phyloP scores from a whole-genome alignment of 1,140 invertebrate genomes.

The Ceratina australensis region DNA sequence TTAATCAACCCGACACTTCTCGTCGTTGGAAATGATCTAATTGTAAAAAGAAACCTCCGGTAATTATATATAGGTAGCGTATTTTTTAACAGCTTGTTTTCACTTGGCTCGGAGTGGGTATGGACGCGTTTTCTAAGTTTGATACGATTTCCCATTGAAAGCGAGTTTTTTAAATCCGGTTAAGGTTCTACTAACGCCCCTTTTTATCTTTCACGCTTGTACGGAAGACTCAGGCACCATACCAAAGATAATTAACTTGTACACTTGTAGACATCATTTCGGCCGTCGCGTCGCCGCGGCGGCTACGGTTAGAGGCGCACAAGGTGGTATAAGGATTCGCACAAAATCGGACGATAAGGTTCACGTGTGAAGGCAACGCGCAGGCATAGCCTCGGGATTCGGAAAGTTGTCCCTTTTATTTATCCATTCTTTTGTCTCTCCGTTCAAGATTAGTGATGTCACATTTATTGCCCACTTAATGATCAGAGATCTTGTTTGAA shows the following conservation, averaged over 20 bases:
- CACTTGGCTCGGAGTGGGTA: conserved; percentile 14
- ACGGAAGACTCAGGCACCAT: conserved; percentile 76
- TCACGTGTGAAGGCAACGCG: not conserved
- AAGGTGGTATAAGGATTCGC: conserved; percentile 68
- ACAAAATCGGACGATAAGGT: conserved; percentile 58
- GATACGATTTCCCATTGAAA: conserved; percentile 40
- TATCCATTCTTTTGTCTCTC: conserved; percentile 2
- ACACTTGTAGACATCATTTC: conserved; percentile 66
- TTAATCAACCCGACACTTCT: conserved; percentile 48
- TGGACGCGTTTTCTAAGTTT: conserved; percentile 49
- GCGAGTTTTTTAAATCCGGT: conserved; percentile 47
- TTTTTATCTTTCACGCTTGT: conserved; percentile 52
- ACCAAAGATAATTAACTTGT: conserved; percentile 77
- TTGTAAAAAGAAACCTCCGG: conserved; percentile 24
- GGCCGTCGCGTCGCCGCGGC: conserved; percentile 65
- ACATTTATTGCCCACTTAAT: too few species aligned
- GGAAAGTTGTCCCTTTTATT: too few species aligned
- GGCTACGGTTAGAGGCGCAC: conserved; percentile 74
- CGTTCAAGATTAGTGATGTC: not conserved
- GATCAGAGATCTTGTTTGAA: too few species aligned
- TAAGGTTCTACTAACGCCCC: conserved; percentile 47
- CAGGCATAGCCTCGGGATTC: not conserved
- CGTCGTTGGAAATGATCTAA: conserved; percentile 47
- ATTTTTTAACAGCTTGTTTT: conserved; percentile 53
- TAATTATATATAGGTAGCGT: conserved; percentile 17